These are phyloP conservation scores for Zaprionus davidi DNA, from an alignment of 1,140 invertebrate species.

Conservation along the genomic window DNA sequence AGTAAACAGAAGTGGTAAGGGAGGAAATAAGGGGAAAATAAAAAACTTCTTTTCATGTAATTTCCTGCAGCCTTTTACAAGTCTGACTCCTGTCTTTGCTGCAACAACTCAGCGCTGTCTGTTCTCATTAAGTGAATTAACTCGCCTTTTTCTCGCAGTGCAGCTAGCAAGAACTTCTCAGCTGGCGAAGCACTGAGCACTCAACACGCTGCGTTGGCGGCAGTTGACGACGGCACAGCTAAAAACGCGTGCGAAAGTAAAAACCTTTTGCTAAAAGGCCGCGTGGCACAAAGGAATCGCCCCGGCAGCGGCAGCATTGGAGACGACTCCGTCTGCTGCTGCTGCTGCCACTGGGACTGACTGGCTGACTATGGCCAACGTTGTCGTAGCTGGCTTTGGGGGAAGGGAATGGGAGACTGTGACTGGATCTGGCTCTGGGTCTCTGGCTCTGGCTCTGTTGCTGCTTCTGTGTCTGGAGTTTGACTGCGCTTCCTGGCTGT, in stretches of 20 bases:
- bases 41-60: neutral
- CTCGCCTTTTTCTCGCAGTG: slow-evolving; percentile 21
- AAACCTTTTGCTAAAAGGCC: slow-evolving; percentile 56
- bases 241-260: slow-evolving; percentile 75
- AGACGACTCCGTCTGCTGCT: slow-evolving; percentile 14
- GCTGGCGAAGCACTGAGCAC: slow-evolving; percentile 15
- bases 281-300: slow-evolving; percentile 66
- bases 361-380: no score
- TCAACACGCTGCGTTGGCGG: slow-evolving; percentile 5
- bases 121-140: neutral
- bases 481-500: slow-evolving; percentile 1
- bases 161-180: neutral
- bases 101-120: neutral
- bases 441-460: neutral
- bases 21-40: no score
- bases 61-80: neutral
- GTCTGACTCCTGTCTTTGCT: no score
- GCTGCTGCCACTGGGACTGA: neutral
- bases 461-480: slow-evolving; percentile 6
- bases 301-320: slow-evolving; percentile 50
- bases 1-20: no score
- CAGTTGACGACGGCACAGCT: slow-evolving; percentile 62
- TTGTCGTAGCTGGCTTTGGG: no score
- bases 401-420: neutral
- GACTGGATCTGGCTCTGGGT: neutral